Evolutionary conservation across 2,113 vertebrate species (phyloP).

Genomic region (Toxotes jaculatrix): DNA sequence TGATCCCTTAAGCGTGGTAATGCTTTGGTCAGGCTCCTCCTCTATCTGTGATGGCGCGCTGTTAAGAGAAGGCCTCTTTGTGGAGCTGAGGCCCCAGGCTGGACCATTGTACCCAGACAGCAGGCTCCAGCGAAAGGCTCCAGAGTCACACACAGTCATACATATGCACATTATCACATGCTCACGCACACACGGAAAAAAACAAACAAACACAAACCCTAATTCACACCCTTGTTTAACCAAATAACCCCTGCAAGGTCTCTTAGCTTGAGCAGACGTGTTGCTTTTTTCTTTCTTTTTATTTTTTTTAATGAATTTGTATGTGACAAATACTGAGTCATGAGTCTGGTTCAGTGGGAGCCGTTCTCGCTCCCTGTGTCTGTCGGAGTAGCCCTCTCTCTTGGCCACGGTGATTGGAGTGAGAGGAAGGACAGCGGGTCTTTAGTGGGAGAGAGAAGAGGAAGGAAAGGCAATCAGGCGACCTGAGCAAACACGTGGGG

Average conservation of each 20-base stretch:
- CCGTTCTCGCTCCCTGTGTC: constrained; percentile 39
- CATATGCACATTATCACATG: constrained; percentile 61
- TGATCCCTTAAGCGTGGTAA: constrained; percentile 76
- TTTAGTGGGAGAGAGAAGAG: constrained; percentile 83
- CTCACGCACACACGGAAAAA: constrained; percentile 29
- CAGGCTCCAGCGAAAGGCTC: constrained; percentile 72
- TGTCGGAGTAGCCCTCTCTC: constrained; percentile 59
- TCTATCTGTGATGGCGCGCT: constrained; percentile 72
- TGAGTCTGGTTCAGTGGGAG: constrained; percentile 54
- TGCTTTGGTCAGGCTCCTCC: constrained; percentile 80
- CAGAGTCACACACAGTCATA: constrained; percentile 75
- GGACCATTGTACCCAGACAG: constrained; percentile 78
- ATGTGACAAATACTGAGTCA: constrained; percentile 57
- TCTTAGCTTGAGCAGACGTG: not conserved
- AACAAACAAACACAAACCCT: constrained; percentile 42
- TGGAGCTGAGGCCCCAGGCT: constrained; percentile 76
- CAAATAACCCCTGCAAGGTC: constrained; percentile 20
- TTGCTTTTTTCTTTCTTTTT: too few relatives aligned
- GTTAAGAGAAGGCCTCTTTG: constrained; percentile 83
- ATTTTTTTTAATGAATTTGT: constrained; percentile 14
- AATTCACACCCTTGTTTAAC: constrained; percentile 51
- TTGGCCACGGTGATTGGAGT: constrained; percentile 77
- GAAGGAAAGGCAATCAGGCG: constrained; percentile 88
- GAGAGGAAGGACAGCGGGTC: constrained; percentile 85
- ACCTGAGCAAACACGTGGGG: constrained; percentile 85